phyloP scores from a whole-genome alignment of 2,113 vertebrate species.

The Narcine bancroftii region DNA sequence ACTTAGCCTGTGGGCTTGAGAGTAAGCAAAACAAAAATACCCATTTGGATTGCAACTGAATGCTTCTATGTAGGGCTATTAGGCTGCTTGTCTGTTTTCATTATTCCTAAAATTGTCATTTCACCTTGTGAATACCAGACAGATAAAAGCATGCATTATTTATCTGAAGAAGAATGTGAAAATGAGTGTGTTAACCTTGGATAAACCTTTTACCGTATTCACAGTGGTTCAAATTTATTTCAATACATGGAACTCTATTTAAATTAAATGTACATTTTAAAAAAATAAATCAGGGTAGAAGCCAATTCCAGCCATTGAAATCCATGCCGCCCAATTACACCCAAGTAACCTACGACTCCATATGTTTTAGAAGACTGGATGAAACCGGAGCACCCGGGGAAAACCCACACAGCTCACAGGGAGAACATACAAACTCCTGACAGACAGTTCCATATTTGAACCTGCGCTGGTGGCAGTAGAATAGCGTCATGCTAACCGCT shows the following conservation, averaged over 20 bases:
- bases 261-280: too few species aligned
- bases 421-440: too few species aligned
- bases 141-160: background rate
- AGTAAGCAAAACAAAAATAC: background rate
- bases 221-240: background rate
- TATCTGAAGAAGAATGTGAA: background rate
- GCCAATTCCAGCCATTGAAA: too few species aligned
- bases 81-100: background rate
- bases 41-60: background rate
- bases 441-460: too few species aligned
- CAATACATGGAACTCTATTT: background rate
- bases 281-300: too few species aligned
- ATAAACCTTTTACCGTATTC: background rate
- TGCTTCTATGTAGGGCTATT: background rate
- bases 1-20: background rate
- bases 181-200: background rate
- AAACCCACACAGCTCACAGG: too few species aligned
- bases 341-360: too few species aligned
- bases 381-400: too few species aligned
- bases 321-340: too few species aligned
- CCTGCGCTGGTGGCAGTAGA: too few species aligned
- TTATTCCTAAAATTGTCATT: background rate
- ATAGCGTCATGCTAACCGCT: too few species aligned
- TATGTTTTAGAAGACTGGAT: too few species aligned
- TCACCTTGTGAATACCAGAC: background rate